Evolutionary conservation across 2,797 vertebrate genomes (phyloP).

Genomic region (Cichlasoma orientale): DNA sequence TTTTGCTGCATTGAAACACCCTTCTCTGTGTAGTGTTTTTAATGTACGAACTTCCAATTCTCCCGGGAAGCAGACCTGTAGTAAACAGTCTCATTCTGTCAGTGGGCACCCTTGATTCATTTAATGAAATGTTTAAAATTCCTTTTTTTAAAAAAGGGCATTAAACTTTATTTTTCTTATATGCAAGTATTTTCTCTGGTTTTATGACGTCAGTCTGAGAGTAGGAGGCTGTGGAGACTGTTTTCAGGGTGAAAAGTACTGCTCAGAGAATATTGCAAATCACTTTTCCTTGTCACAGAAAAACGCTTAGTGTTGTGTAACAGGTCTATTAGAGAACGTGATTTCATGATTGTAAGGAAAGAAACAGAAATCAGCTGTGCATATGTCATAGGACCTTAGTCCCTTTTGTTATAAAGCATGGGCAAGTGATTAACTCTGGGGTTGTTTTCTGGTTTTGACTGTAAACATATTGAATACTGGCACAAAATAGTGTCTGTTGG

Average conservation of each 20-base stretch:
- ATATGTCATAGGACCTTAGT: not conserved
- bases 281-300: not conserved
- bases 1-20: not conserved
- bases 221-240: not conserved
- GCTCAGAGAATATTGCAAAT: not conserved
- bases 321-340: not conserved
- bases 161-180: not conserved
- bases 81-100: not conserved
- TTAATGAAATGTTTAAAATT: not conserved
- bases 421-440: not conserved
- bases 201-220: not conserved
- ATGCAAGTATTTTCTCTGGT: not conserved
- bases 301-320: not conserved
- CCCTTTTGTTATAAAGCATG: not conserved
- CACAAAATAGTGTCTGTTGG: conserved; percentile 16
- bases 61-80: not conserved
- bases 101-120: not conserved
- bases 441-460: conserved; percentile 7
- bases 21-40: not conserved
- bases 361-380: not conserved
- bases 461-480: conserved; percentile 23
- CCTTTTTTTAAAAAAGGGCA: not conserved
- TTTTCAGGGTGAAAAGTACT: not conserved
- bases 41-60: not conserved
- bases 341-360: not conserved